Evolutionary conservation across 2,797 vertebrate genomes (phyloP), one percentile per base, ranked within the genome.

Genomic region (Melanotaenia nigrans): DNA sequence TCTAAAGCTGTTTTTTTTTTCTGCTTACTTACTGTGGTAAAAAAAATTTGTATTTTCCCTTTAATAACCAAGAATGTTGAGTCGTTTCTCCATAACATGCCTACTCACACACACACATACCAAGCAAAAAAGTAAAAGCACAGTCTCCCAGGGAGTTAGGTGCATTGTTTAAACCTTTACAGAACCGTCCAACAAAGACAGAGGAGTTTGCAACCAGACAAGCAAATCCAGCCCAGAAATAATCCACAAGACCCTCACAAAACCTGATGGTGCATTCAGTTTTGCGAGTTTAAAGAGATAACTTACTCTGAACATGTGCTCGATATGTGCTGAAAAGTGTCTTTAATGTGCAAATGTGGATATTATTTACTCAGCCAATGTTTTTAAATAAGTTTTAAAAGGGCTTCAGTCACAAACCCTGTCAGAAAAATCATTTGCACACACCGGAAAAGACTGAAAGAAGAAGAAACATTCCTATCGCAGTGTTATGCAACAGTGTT

Each of bases 141-240:
- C 66, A 66, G 55, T 59, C 53, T 18, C 67, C 60, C 28, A 14
- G 10, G 73, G 62, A 68, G 72, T 82, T 79, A 63, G 75, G 49
- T 20, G 77, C 62, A 77, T 71, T 71, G 79, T 77, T 83, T 79
- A 57, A 78, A 85, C 71, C 71, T 79, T 85, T 79, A 81, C 61
- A 59, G 69, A 60, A 68, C 75, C 45, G 59, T 67, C 66, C 73
- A 69, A 56, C 72, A 69, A 61, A 60, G 51, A 60, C 60, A 83
- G 14, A 72, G 25, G 61, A 65, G 68, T 71, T 73, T 78, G 40
- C 68, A 64, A 59, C 8, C 2, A 61, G 63, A 28, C 45, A 20
- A 20, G 42, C 45, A 40, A 40, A 40, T 68, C 71, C 33, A 36
- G 49, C 33, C 69, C 74, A 68, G 72, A 65, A 67, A 56, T 64